Percentiles rank a stretch among this genome's conserved stretches.
phyloP scores from a whole-genome alignment of 2,113 vertebrate species.

The Nyctereutes procyonoides region DNA sequence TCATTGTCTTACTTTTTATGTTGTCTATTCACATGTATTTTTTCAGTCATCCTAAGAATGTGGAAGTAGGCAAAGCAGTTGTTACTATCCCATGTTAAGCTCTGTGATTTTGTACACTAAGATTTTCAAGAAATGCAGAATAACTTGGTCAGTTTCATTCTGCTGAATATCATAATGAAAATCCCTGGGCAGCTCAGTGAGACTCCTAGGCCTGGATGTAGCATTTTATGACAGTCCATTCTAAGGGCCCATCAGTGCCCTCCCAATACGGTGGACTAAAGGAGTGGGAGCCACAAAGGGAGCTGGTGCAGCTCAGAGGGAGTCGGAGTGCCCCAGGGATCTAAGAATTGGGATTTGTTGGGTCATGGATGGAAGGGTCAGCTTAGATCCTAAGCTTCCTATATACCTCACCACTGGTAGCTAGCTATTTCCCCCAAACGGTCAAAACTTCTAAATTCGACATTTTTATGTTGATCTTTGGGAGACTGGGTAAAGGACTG shows the following conservation, averaged over 20 bases:
- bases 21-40: neutral
- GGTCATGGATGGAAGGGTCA: neutral
- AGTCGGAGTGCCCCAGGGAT: neutral
- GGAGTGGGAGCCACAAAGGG: neutral
- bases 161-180: constrained; percentile 21
- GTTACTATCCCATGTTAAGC: neutral
- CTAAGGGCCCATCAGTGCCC: neutral
- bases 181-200: neutral
- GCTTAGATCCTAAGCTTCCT: neutral
- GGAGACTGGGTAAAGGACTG: neutral
- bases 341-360: neutral
- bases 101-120: neutral
- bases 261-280: neutral
- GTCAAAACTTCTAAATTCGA: neutral
- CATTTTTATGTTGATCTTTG: neutral
- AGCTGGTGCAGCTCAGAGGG: neutral
- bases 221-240: neutral
- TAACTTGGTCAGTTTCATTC: constrained; percentile 26
- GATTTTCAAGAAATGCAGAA: neutral
- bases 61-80: neutral
- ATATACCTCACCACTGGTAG: neutral
- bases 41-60: constrained; percentile 3
- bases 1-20: neutral
- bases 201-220: neutral
- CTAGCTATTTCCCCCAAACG: neutral